Evolutionary conservation across 1,140 invertebrate genomes (phyloP), one percentile per base, ranked within the genome.

Genomic region (Listronotus oregonensis): DNA sequence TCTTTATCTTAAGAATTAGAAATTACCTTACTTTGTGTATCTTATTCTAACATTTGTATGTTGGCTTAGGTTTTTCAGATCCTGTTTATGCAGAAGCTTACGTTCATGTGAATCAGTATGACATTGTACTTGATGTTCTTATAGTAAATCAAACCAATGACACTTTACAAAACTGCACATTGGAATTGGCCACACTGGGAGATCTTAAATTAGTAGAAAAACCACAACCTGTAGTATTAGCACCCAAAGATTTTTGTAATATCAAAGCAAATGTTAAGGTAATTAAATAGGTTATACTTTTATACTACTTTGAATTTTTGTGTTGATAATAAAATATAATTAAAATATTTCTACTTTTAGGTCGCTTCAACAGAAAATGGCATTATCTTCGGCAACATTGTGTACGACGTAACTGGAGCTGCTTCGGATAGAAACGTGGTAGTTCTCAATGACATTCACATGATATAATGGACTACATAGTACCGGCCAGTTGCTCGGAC

Each of bases 381-480:
- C 54, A 96, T 99, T 65, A 99, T 99, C 66, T 99, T 99, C 85
- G 97, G 98, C 63, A 99, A 99, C 79, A 99, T 99, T 91, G 96
- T 98, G 15, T 99, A 98, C 79, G 96, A 99, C 78, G 90, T 98
- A 39, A 91, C 87, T 51, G 95, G 96, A 37, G 94, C 96, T 17
- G 90, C 90, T 4, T 94, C 93, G 58, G 95, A 98, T 79, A 85
- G 95, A 69, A 98, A 97, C 80, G 96, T 98, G 63, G 96, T 99
- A 32, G 96, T 99, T 14, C 83, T 99, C 12, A 98, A 99, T 78
- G 97, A 99, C 77, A 99, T 99, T 77, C 96, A 98, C 79, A 98
- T 77, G 97, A 99, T 81, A 99, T 99, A 66, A 98, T 99, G 94
- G 98, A 99, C 83, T 99, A 99, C 80, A 99, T 99, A 74, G 90